Percentiles rank a stretch among this genome's conserved stretches.
Evolutionary conservation across 2,888 invertebrate genomes (phyloP).

Genomic region (Lumbricus terrestris): DNA sequence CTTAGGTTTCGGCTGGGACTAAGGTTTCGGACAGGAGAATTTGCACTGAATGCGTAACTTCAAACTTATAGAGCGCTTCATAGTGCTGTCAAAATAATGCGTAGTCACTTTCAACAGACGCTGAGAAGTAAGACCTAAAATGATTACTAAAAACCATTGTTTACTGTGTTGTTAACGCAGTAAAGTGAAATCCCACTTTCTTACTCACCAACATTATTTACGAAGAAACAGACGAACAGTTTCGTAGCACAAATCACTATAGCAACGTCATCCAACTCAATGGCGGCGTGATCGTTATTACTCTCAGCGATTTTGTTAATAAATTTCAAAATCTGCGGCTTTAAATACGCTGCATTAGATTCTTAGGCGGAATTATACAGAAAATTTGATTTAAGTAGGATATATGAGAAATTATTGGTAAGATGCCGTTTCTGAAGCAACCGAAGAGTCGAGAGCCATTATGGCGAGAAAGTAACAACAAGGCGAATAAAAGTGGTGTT

Average conservation of each 20-base stretch:
- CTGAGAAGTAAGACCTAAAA: no score
- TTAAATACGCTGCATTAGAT: not conserved
- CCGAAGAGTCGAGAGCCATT: slow-evolving; percentile 49
- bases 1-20: no score
- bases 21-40: no score
- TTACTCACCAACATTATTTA: not conserved
- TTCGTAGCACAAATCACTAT: not conserved
- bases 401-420: not conserved
- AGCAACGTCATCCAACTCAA: not conserved
- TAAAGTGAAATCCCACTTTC: not conserved
- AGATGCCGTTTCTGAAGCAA: slow-evolving; percentile 39
- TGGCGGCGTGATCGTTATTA: not conserved
- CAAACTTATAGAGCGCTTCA: no score
- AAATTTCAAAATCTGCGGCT: not conserved
- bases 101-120: no score
- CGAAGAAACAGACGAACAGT: not conserved
- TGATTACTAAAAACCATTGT: no score
- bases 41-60: no score
- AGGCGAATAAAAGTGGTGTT: slow-evolving; percentile 58
- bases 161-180: no score
- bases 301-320: not conserved
- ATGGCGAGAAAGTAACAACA: slow-evolving; percentile 58
- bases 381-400: not conserved
- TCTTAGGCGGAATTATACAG: not conserved
- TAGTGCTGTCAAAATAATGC: no score